phyloP scores from a whole-genome alignment of 2,113 vertebrate genomes.

The Bos taurus region DNA sequence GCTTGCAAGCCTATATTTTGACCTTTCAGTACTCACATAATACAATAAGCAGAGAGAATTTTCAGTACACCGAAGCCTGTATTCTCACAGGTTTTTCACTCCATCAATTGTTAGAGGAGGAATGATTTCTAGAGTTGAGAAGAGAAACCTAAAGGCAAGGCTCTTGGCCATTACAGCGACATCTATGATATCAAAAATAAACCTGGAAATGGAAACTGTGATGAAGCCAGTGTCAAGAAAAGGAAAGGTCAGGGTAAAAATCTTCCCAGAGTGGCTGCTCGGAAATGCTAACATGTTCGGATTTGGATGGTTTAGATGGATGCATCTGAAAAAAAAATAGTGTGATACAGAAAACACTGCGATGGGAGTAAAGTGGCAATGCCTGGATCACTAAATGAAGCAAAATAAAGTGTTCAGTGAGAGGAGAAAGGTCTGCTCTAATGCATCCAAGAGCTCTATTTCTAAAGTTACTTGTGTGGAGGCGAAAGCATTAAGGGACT shows the following conservation, averaged over 20 bases:
- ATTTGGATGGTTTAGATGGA: not conserved
- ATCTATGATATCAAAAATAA: not conserved
- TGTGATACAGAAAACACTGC: not conserved
- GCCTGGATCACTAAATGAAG: constrained; percentile 15
- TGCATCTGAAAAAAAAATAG: not conserved
- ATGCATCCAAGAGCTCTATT: constrained; percentile 45
- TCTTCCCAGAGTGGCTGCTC: not conserved
- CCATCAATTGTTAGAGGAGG: not conserved
- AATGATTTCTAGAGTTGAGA: not conserved
- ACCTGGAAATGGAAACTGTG: not conserved
- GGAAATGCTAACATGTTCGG: not conserved
- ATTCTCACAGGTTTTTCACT: not conserved
- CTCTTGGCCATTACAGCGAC: not conserved
- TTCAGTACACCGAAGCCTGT: not conserved
- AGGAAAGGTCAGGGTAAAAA: constrained; percentile 43
- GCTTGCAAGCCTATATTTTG: not conserved
- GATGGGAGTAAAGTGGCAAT: constrained; percentile 21
- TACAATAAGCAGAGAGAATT: not conserved
- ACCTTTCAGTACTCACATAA: not conserved
- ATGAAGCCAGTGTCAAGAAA: not conserved
- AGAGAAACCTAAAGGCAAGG: not conserved
- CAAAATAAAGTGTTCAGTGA: constrained; percentile 50
- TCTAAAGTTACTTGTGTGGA: constrained; percentile 24
- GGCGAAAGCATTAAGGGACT: constrained; percentile 37
- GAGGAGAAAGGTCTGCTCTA: constrained; percentile 54